Percentiles rank a stretch among this genome's conserved stretches.
These are phyloP conservation scores for Mechanitis messenoides DNA, from an alignment of 2,888 invertebrate species.

Conservation along the genomic window DNA sequence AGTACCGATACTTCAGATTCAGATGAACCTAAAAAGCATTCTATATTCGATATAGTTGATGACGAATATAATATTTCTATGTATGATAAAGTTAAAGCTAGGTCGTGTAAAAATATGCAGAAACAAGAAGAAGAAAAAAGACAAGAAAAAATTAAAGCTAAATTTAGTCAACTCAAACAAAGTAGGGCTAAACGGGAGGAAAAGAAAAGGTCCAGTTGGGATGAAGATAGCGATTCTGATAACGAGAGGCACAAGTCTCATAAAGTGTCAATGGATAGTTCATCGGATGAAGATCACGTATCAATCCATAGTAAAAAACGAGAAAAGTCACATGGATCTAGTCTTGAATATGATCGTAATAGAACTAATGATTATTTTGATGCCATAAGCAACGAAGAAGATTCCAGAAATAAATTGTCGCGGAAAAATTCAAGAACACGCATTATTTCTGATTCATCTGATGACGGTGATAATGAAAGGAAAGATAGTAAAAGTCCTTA, in stretches of 20 bases:
- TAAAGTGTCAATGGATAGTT: slow-evolving; percentile 70
- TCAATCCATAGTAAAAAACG: slow-evolving; percentile 63
- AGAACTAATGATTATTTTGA: slow-evolving; percentile 71
- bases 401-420: slow-evolving; percentile 74
- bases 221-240: slow-evolving; percentile 88
- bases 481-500: slow-evolving; percentile 61
- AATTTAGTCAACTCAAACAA: slow-evolving; percentile 91
- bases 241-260: slow-evolving; percentile 61
- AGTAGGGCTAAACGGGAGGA: slow-evolving; percentile 91
- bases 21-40: slow-evolving; percentile 91
- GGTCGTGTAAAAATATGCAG: slow-evolving; percentile 95
- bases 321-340: slow-evolving; percentile 60
- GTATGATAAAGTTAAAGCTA: slow-evolving; percentile 97
- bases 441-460: slow-evolving; percentile 87
- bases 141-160: slow-evolving; percentile 90
- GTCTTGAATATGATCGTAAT: slow-evolving; percentile 55
- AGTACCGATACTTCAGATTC: slow-evolving; percentile 84
- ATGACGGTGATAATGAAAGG: slow-evolving; percentile 79
- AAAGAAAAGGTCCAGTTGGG: slow-evolving; percentile 93
- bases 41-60: slow-evolving; percentile 92
- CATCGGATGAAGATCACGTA: slow-evolving; percentile 73
- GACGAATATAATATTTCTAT: slow-evolving; percentile 95
- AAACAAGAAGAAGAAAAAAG: slow-evolving; percentile 93
- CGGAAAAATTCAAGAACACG: slow-evolving; percentile 83
- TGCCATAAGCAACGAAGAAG: slow-evolving; percentile 68